phyloP scores from a whole-genome alignment of 2,113 vertebrate species.

The Oxyura jamaicensis region DNA sequence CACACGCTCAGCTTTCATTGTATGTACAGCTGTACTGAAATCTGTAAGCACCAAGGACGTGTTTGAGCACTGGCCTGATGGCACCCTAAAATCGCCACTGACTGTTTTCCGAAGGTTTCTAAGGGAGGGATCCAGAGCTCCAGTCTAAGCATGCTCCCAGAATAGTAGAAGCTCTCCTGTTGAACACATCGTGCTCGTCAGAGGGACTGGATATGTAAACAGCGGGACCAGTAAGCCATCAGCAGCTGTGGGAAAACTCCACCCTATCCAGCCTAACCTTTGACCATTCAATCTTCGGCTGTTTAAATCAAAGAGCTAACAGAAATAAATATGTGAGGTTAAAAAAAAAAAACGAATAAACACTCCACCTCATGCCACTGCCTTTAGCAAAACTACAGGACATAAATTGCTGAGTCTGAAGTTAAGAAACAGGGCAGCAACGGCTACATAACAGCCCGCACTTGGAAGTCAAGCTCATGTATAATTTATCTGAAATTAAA shows the following conservation, averaged over 20 bases:
- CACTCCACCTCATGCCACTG: not conserved
- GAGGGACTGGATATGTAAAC: slow-evolving; percentile 20
- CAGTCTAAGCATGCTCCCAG: not conserved
- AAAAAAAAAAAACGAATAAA: not conserved
- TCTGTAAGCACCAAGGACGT: not conserved
- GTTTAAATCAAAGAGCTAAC: slow-evolving; percentile 54
- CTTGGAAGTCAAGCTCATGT: not conserved
- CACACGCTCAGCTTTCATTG: not conserved
- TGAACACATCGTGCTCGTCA: not conserved
- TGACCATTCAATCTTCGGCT: slow-evolving; percentile 33
- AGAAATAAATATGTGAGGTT: slow-evolving; percentile 39
- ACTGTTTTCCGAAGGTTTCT: not conserved
- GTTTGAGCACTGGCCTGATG: not conserved
- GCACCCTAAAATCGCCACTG: not conserved
- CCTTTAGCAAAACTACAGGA: not conserved
- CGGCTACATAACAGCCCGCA: not conserved
- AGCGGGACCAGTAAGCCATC: slow-evolving; percentile 7
- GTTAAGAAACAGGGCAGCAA: not conserved
- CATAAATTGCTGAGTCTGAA: not conserved
- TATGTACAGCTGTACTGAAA: not conserved
- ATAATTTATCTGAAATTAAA: not conserved
- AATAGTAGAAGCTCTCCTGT: slow-evolving; percentile 45
- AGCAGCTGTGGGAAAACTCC: slow-evolving; percentile 65
- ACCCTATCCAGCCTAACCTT: slow-evolving; percentile 34
- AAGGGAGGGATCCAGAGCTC: not conserved